A percentile compares a stretch with the other conserved stretches of the same genome.
phyloP scores from a whole-genome alignment of 2,113 vertebrate species.

The Neomonachus schauinslandi region DNA sequence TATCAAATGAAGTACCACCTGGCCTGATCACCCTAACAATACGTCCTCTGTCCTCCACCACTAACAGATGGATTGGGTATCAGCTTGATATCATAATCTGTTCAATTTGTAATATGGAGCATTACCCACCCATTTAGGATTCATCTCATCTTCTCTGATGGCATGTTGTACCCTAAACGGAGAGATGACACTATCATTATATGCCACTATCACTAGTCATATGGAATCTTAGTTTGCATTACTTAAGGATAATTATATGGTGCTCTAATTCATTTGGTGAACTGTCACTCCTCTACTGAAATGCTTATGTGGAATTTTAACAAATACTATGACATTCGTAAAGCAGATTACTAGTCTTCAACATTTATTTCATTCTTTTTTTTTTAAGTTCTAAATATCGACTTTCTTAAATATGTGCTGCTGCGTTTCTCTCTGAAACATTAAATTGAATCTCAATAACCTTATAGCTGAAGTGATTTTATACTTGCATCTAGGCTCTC shows the following conservation, averaged over 20 bases:
- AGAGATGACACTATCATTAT: slow-evolving; percentile 61
- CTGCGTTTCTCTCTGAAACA: slow-evolving; percentile 27
- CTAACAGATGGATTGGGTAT: slow-evolving; percentile 75
- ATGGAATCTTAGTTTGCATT: slow-evolving; percentile 69
- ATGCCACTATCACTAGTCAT: slow-evolving; percentile 58
- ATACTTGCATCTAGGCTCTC: background rate
- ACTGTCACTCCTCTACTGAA: slow-evolving; percentile 72
- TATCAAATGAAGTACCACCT: slow-evolving; percentile 81
- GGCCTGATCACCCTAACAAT: slow-evolving; percentile 78
- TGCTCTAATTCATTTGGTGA: slow-evolving; percentile 74
- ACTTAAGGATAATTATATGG: slow-evolving; percentile 74
- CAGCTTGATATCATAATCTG: slow-evolving; percentile 76
- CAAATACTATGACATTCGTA: slow-evolving; percentile 65
- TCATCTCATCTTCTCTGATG: slow-evolving; percentile 61
- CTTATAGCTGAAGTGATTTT: background rate
- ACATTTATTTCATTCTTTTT: slow-evolving; percentile 29
- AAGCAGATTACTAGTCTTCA: slow-evolving; percentile 38
- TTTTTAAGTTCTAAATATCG: slow-evolving; percentile 1
- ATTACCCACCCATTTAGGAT: slow-evolving; percentile 60
- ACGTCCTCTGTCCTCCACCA: slow-evolving; percentile 72
- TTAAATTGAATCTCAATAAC: background rate
- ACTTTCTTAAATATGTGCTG: slow-evolving; percentile 36
- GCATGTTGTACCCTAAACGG: slow-evolving; percentile 52
- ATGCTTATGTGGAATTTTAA: slow-evolving; percentile 60
- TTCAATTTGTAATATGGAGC: slow-evolving; percentile 65